These are phyloP conservation scores for Harpalus rufipes DNA, from an alignment of 2,888 invertebrate species.

Conservation along the genomic window DNA sequence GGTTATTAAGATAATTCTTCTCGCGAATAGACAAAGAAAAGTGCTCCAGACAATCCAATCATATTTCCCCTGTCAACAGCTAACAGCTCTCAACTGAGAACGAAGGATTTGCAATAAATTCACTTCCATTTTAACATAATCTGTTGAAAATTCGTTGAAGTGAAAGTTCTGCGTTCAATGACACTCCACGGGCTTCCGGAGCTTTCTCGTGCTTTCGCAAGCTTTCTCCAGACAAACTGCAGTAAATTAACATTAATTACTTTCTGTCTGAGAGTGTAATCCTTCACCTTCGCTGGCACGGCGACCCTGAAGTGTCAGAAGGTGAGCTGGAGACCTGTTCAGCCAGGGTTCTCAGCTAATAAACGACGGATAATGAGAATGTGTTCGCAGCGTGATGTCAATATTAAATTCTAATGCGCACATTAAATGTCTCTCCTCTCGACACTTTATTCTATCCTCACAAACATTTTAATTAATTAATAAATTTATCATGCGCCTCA, in stretches of 20 bases:
- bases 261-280: conserved; percentile 56
- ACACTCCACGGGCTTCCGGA: conserved; percentile 46
- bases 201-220: conserved; percentile 44
- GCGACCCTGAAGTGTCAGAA: conserved; percentile 11
- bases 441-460: neutral
- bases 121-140: conserved; percentile 61
- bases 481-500: neutral
- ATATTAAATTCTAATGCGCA: neutral
- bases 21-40: conserved; percentile 14
- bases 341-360: neutral
- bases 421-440: neutral
- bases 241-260: conserved; percentile 64
- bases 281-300: conserved; percentile 38
- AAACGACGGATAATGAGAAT: neutral
- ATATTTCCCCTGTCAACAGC: conserved; percentile 30
- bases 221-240: conserved; percentile 58
- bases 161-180: conserved; percentile 62
- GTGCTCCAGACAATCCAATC: conserved; percentile 22
- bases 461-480: neutral
- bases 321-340: neutral
- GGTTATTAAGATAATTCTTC: conserved; percentile 1
- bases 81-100: conserved; percentile 25
- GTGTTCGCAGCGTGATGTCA: neutral
- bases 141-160: conserved; percentile 63
- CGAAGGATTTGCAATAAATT: conserved; percentile 61